Evolutionary conservation across 2,113 vertebrate species (phyloP).

Genomic region (Callocephalon fimbriatum): DNA sequence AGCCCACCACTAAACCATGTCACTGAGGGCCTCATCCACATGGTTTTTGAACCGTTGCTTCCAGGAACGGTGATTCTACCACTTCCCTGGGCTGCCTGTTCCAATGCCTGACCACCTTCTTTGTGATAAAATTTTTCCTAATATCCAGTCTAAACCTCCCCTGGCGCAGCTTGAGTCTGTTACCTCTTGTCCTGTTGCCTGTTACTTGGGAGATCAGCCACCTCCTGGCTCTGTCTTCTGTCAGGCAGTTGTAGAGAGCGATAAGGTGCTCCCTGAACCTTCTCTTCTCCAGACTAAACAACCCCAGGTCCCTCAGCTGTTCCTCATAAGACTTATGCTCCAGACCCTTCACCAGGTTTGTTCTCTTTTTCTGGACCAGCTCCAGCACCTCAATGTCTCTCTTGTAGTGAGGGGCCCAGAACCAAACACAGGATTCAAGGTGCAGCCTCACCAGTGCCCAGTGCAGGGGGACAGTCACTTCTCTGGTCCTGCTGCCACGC

Average conservation of each 20-base stretch:
- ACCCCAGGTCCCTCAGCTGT: fast-evolving
- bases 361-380: not conserved
- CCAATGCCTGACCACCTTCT: not conserved
- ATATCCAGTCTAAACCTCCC: not conserved
- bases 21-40: not conserved
- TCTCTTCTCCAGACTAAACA: not conserved
- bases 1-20: not conserved
- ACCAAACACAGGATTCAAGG: not conserved
- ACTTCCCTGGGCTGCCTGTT: not conserved
- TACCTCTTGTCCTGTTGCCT: not conserved
- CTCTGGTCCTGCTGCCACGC: not conserved
- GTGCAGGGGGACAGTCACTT: not conserved
- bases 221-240: not conserved
- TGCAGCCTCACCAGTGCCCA: not conserved
- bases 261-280: not conserved
- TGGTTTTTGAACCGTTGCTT: not conserved
- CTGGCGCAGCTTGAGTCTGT: not conserved
- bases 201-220: not conserved
- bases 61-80: not conserved
- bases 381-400: not conserved
- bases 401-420: too few species aligned
- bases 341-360: fast-evolving
- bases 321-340: not conserved
- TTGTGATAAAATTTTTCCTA: not conserved
- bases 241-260: not conserved